A percentile compares a stretch with the other conserved stretches of the same genome.
Conservation (phyloP, 2,113 vertebrate genomes). For the Zeus faber region DNA sequence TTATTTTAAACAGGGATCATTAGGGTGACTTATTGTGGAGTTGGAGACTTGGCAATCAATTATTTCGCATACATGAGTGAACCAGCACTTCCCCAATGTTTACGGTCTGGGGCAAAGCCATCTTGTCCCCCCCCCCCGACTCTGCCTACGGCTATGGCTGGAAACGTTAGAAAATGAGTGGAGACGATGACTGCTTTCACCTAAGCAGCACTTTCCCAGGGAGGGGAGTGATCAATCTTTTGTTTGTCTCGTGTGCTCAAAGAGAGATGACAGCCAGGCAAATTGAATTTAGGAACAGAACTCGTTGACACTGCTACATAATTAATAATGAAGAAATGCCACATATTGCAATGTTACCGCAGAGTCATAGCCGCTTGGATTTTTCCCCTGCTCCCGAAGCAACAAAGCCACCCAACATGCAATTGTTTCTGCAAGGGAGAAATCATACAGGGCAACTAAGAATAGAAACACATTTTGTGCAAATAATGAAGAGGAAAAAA, state of each 20-base stretch:
- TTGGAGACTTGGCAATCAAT: constrained; percentile 60
- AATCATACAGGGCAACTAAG: constrained; percentile 42
- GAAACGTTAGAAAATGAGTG: constrained; percentile 34
- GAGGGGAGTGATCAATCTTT: constrained; percentile 60
- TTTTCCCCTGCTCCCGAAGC: constrained; percentile 27
- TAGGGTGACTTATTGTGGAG: constrained; percentile 73
- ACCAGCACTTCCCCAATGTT: constrained; percentile 54
- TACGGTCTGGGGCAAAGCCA: constrained; percentile 37
- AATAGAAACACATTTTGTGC: constrained; percentile 58
- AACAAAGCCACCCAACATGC: constrained; percentile 33
- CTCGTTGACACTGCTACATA: constrained; percentile 44
- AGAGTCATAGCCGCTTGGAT: constrained; percentile 25
- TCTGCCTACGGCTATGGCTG: constrained; percentile 36
- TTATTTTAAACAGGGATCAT: constrained; percentile 77
- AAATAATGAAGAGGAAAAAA: constrained; percentile 53
- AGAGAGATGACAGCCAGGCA: constrained; percentile 52
- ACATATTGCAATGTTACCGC: constrained; percentile 31
- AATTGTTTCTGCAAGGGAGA: constrained; percentile 36
- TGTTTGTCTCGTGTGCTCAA: constrained; percentile 45
- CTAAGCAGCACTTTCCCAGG: constrained; percentile 42
- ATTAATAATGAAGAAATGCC: constrained; percentile 61
- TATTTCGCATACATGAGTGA: constrained; percentile 60
- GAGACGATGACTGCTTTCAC: constrained; percentile 47
- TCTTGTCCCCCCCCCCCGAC: constrained; percentile 26
- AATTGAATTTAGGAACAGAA: constrained; percentile 66